These are phyloP conservation scores for Aphelenchoides besseyi DNA, from an alignment of 1,140 invertebrate genomes.

Conservation along the genomic window DNA sequence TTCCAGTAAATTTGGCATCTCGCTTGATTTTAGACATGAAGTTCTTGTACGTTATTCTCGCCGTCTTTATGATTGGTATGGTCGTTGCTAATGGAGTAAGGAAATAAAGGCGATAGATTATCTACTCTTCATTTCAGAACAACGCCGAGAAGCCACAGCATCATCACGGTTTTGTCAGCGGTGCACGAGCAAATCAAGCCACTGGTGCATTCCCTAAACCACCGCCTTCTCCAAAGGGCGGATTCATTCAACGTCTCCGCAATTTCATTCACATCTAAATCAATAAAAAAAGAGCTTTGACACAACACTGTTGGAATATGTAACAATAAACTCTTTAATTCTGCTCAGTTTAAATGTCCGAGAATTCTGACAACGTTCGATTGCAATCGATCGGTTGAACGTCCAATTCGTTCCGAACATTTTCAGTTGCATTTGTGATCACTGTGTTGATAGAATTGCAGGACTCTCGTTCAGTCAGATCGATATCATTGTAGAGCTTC, in stretches of 20 bases:
- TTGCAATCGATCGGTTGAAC: neutral
- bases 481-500: neutral
- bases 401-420: neutral
- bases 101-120: neutral
- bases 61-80: neutral
- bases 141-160: neutral
- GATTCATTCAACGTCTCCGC: conserved; percentile 10
- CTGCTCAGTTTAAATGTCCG: neutral
- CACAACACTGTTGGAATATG: neutral
- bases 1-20: too few species aligned
- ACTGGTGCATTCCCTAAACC: conserved; percentile 10
- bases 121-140: neutral
- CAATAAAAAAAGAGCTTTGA: neutral
- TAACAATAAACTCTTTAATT: neutral
- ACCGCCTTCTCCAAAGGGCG: conserved; percentile 2
- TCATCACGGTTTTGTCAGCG: neutral
- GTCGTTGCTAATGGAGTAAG: neutral
- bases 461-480: neutral
- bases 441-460: neutral
- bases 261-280: conserved; percentile 8
- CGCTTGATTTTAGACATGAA: too few species aligned
- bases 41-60: conserved; percentile 1
- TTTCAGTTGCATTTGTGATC: neutral
- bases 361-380: neutral
- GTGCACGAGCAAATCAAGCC: neutral